Conservation (phyloP, 2,113 vertebrate genomes). For the Nothobranchius furzeri region DNA sequence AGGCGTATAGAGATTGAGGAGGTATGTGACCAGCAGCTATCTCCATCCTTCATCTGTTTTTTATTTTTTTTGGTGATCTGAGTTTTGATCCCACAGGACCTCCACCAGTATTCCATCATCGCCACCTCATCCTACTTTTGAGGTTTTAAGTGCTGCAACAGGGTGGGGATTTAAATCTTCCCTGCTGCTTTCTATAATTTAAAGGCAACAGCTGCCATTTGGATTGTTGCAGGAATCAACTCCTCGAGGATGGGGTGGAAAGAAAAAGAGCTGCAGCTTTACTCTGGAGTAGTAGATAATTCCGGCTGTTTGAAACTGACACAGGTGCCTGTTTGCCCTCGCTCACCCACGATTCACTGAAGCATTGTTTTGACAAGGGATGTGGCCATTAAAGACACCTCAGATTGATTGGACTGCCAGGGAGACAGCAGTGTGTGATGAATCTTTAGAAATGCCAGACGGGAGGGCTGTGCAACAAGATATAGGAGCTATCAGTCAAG, state of each 20-base stretch:
- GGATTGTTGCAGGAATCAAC: slow-evolving; percentile 51
- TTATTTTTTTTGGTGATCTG: slow-evolving; percentile 7
- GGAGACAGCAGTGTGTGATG: slow-evolving; percentile 2
- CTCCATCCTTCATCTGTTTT: neutral
- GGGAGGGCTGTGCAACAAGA: slow-evolving; percentile 9
- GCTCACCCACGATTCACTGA: slow-evolving; percentile 29
- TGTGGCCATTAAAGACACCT: slow-evolving; percentile 27
- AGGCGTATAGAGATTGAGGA: neutral
- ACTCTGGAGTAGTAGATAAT: slow-evolving; percentile 39
- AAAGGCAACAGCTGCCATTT: slow-evolving; percentile 58
- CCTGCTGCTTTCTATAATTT: slow-evolving; percentile 38
- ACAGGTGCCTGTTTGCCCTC: slow-evolving; percentile 46
- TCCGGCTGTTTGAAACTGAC: slow-evolving; percentile 52
- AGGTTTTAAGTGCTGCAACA: slow-evolving; percentile 23
- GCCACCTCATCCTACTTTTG: slow-evolving; percentile 30
- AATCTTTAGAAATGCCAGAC: slow-evolving; percentile 12
- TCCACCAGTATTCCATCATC: slow-evolving; percentile 9
- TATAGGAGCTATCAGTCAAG: slow-evolving; percentile 4
- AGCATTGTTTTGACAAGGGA: slow-evolving; percentile 29
- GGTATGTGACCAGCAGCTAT: neutral
- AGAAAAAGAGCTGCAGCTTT: slow-evolving; percentile 38
- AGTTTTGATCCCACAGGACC: slow-evolving; percentile 9
- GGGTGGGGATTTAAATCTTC: slow-evolving; percentile 29
- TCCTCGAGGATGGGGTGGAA: slow-evolving; percentile 8
- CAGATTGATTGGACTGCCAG: slow-evolving; percentile 14